phyloP scores from a whole-genome alignment of 2,888 invertebrate genomes.

The Drosophila kanekoi region DNA sequence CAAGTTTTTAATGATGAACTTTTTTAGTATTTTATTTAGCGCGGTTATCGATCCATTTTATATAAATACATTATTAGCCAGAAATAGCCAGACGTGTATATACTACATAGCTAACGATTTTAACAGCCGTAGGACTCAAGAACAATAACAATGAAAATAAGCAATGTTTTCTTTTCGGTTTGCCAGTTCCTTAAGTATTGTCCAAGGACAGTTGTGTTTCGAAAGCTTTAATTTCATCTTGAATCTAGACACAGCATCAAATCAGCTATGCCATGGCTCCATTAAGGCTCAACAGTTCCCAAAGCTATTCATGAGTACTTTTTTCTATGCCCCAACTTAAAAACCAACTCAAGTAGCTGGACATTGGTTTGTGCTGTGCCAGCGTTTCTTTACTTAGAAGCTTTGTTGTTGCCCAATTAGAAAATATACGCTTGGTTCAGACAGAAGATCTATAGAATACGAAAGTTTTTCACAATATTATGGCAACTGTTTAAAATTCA shows the following conservation, averaged over 20 bases:
- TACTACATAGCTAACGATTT: slow-evolving; percentile 24
- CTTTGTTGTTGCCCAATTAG: slow-evolving; percentile 60
- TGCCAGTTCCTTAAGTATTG: slow-evolving; percentile 67
- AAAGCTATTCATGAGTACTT: background rate
- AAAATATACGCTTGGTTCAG: slow-evolving; percentile 19
- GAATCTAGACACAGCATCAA: background rate
- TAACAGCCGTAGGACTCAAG: slow-evolving; percentile 5
- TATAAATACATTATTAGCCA: background rate
- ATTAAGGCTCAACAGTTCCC: slow-evolving; percentile 2
- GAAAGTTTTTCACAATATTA: slow-evolving; percentile 8
- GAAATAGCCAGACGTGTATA: slow-evolving; percentile 40
- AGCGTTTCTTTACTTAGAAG: slow-evolving; percentile 29
- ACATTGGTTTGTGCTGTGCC: slow-evolving; percentile 24
- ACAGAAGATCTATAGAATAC: slow-evolving; percentile 28
- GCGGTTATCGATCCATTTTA: slow-evolving; percentile 45
- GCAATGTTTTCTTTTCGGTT: slow-evolving; percentile 47
- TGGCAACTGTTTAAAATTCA: slow-evolving; percentile 59
- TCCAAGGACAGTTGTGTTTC: slow-evolving; percentile 16
- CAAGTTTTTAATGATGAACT: slow-evolving; percentile 24
- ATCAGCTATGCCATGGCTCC: too few relatives aligned
- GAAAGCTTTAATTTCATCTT: slow-evolving; percentile 46
- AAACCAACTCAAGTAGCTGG: slow-evolving; percentile 17
- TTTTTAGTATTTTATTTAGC: slow-evolving; percentile 13
- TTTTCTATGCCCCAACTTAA: background rate
- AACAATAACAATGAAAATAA: slow-evolving; percentile 16